phyloP scores from a whole-genome alignment of 2,113 vertebrate genomes.

The Pterocles burchelli region DNA sequence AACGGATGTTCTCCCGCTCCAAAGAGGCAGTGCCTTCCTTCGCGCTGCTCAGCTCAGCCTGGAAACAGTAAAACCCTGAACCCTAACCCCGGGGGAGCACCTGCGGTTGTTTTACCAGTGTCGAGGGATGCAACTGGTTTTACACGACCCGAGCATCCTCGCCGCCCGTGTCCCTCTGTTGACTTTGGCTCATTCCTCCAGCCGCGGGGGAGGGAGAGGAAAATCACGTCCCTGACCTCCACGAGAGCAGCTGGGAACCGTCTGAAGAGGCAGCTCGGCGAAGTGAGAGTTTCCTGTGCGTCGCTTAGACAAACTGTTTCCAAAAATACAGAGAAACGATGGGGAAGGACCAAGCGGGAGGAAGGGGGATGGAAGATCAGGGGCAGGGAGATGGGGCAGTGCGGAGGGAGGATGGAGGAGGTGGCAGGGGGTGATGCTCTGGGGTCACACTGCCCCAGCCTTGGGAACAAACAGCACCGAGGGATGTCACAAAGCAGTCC shows the following conservation, averaged over 20 bases:
- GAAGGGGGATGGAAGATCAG: neutral
- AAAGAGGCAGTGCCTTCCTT: neutral
- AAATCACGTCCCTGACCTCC: conserved; percentile 11
- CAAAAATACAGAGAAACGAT: neutral
- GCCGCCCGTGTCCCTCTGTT: neutral
- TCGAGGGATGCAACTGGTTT: neutral
- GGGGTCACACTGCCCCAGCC: neutral
- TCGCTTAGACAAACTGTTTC: neutral
- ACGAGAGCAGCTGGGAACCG: conserved; percentile 24
- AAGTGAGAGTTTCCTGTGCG: conserved; percentile 38
- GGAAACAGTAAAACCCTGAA: neutral
- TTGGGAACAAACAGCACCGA: neutral
- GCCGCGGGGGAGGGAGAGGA: neutral
- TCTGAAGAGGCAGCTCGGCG: neutral
- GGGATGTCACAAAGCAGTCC: neutral
- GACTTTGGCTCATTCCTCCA: neutral
- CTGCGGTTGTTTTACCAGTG: neutral
- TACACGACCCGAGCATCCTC: neutral
- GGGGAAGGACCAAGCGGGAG: neutral
- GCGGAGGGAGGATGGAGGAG: neutral
- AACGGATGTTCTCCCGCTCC: neutral
- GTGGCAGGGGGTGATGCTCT: neutral
- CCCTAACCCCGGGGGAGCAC: neutral
- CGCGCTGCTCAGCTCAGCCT: neutral
- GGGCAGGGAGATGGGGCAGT: neutral